Base-by-base conservation (phyloP, 2,113 vertebrate genomes). In the Porphyrio hochstetteri region DNA sequence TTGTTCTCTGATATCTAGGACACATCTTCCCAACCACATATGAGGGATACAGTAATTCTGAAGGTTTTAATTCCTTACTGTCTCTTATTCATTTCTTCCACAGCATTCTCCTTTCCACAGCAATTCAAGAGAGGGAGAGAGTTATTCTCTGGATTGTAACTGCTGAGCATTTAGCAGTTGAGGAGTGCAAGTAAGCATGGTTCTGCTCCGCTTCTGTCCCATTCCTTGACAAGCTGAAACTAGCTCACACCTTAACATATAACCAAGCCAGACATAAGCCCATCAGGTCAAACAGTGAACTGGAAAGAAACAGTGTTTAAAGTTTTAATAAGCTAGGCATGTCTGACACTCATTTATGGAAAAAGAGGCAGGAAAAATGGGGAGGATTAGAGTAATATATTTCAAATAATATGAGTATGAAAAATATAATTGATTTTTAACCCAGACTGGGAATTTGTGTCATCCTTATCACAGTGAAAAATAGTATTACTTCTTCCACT, bases 251-350 rank as follows among this genome's bases (percentile, higher is more conserved):
- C 7, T 46, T 40, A 31, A 50, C 15, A 24, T 61, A 56, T 42
- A n/a, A 23, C 17, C 1, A 0, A 40, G 52, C 20, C 36, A 78
- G 25, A 31, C 0, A 1, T 59, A 44, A 76, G 28, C 19, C 23
- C 13, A 23, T n/a, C 7, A 19, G 14, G 38, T 48, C 53, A 31
- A 42, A 42, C 35, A 81, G 20, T 57, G 23, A 83, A 36, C 13
- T 59, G 31, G 52, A 86, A 33, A 23, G 44, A 91, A 67, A 50
- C 12, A 25, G 9, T 16, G 55, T 86, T 52, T 33, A 56, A 78
- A 70, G 5, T 0, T n/a, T 78, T 53, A 65, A 52, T 61, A 70
- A 75, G 9, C 31, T 83, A 25, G 5, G 24, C 16, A 7, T 29
- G 20, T 64, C 38, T 68, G 15, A 88, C 2, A 17, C 23, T 67